Conservation (phyloP, 2,797 vertebrate genomes). For the Oryzias sinensis region DNA sequence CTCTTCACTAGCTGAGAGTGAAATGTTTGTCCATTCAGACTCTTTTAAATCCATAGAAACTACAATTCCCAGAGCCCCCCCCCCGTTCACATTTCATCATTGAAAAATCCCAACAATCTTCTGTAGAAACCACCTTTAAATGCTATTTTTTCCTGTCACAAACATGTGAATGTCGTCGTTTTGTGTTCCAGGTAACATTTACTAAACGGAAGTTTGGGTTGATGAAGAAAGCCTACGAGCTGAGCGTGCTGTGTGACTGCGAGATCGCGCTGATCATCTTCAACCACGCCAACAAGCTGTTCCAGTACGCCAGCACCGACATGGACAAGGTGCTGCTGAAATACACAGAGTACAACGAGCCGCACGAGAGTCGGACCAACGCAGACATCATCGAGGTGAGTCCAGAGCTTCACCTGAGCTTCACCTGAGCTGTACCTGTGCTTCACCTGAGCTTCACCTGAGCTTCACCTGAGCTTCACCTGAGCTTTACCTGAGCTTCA, state of each 20-base stretch:
- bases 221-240: slow-evolving; percentile 97
- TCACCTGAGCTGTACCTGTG: no score
- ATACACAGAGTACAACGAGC: slow-evolving; percentile 95
- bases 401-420: background rate
- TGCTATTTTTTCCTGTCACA: no score
- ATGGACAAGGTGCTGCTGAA: slow-evolving; percentile 97
- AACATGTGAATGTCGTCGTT: background rate
- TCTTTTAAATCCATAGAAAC: no score
- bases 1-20: no score
- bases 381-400: slow-evolving; percentile 95
- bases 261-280: slow-evolving; percentile 98
- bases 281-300: slow-evolving; percentile 96
- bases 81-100: no score
- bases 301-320: slow-evolving; percentile 95
- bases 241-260: slow-evolving; percentile 94
- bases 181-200: slow-evolving; percentile 85
- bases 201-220: slow-evolving; percentile 95
- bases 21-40: no score
- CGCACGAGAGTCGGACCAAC: slow-evolving; percentile 94
- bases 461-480: no score
- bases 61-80: no score
- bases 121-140: no score
- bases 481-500: no score
- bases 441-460: no score
- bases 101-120: no score